Evolutionary conservation across 1,140 invertebrate genomes (phyloP).

Genomic region (Drosophila grimshawi): DNA sequence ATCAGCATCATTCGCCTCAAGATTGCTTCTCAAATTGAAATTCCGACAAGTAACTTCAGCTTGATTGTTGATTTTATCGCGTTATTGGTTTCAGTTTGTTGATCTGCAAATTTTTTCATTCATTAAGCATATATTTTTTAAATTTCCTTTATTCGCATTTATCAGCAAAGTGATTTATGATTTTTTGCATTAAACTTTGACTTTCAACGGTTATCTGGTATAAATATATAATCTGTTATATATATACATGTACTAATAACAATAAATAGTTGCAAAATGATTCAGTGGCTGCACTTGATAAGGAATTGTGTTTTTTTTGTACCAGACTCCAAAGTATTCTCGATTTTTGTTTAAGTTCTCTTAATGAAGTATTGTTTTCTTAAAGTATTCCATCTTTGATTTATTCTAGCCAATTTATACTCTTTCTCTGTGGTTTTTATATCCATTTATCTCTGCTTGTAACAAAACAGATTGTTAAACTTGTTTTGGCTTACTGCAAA

Average conservation of each 20-base stretch:
- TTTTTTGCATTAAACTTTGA: not conserved
- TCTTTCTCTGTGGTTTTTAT: too few species aligned
- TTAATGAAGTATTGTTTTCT: too few species aligned
- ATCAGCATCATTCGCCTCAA: not conserved
- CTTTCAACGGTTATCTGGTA: not conserved
- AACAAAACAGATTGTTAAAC: not conserved
- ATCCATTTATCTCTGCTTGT: not conserved
- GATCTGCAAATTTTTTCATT: slow-evolving; percentile 4
- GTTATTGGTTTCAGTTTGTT: slow-evolving; percentile 8
- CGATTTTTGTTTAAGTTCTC: not conserved
- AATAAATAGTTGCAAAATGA: not conserved
- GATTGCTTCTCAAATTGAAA: not conserved
- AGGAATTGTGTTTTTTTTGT: not conserved
- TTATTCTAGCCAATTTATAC: too few species aligned
- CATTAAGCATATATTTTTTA: not conserved
- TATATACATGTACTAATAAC: not conserved
- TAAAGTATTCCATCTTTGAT: not conserved
- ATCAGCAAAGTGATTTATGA: slow-evolving; percentile 7
- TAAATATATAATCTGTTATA: not conserved
- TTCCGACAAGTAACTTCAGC: not conserved
- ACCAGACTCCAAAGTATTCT: not conserved
- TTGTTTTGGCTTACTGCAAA: not conserved
- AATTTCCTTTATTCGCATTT: not conserved
- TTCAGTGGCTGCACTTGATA: not conserved
- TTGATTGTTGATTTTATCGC: not conserved